phyloP scores from a whole-genome alignment of 2,888 invertebrate genomes.

The Hirtodrosophila histrioides region DNA sequence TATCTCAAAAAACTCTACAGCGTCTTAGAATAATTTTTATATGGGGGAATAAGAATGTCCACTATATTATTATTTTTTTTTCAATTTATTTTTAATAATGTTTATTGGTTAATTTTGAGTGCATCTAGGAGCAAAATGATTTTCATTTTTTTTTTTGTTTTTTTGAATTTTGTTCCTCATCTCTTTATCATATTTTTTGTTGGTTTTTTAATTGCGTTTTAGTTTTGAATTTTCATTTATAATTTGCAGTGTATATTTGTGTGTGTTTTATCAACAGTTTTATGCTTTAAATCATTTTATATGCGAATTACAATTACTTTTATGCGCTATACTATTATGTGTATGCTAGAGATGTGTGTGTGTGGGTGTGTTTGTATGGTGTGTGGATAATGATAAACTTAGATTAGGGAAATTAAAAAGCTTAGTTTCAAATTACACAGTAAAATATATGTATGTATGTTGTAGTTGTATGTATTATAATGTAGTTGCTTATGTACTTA shows the following conservation, averaged over 20 bases:
- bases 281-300: constrained; percentile 65
- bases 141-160: constrained; percentile 48
- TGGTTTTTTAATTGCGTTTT: constrained; percentile 35
- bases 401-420: constrained; percentile 60
- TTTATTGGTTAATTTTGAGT: constrained; percentile 83
- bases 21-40: too few relatives aligned
- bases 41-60: not conserved
- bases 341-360: constrained; percentile 57
- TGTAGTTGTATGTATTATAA: constrained; percentile 38
- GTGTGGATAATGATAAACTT: constrained; percentile 70
- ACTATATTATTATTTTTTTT: constrained; percentile 22
- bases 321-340: constrained; percentile 53
- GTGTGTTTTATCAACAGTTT: constrained; percentile 73
- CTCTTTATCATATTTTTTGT: constrained; percentile 38
- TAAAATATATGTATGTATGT: constrained; percentile 59
- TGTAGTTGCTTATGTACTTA: constrained; percentile 42
- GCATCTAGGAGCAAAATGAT: constrained; percentile 83
- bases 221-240: constrained; percentile 41
- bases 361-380: constrained; percentile 32
- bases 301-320: constrained; percentile 59
- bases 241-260: constrained; percentile 63
- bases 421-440: constrained; percentile 70
- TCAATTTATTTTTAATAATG: constrained; percentile 76
- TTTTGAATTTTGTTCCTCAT: constrained; percentile 61
- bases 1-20: too few relatives aligned